Percentiles rank a stretch among this genome's conserved stretches.
Conservation (phyloP, 35 echinoderm and acorn worm genomes). For the Apostichopus japonicus region DNA sequence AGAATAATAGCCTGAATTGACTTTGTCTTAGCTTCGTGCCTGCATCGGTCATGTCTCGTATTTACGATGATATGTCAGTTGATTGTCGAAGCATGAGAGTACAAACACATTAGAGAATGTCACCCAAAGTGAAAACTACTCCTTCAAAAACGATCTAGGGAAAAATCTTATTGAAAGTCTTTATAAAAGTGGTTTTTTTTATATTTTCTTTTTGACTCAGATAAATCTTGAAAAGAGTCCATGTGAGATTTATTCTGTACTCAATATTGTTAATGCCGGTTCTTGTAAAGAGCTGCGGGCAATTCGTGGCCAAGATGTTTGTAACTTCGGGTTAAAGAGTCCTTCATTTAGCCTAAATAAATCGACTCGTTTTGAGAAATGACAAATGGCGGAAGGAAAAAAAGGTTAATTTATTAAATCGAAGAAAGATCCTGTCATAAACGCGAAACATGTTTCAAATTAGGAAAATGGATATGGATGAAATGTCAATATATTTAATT, state of each 20-base stretch:
- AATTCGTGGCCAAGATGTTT: too few relatives aligned
- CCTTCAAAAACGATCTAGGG: not conserved
- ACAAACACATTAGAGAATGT: conserved; percentile 41
- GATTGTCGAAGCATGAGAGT: conserved; percentile 38
- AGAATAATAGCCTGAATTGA: conserved; percentile 27
- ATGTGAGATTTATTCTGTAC: not conserved
- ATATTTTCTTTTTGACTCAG: not conserved
- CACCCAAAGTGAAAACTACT: not conserved
- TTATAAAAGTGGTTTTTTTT: not conserved
- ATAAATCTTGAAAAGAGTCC: not conserved
- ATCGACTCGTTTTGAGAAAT: too few relatives aligned
- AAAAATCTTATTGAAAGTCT: not conserved
- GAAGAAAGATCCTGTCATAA: too few relatives aligned
- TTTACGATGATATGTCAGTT: conserved; percentile 24
- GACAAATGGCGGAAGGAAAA: too few relatives aligned
- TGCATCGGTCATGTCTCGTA: conserved; percentile 9
- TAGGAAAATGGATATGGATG: too few relatives aligned
- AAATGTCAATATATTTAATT: too few relatives aligned
- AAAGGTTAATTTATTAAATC: too few relatives aligned
- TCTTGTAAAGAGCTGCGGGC: not conserved
- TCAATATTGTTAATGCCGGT: not conserved
- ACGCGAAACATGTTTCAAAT: too few relatives aligned
- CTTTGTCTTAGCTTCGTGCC: not conserved
- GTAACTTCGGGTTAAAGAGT: too few relatives aligned
- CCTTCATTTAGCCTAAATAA: too few relatives aligned